A percentile compares a stretch with the other conserved stretches of the same genome.
Conservation (phyloP, 1,140 invertebrate genomes). For the Lepidurus couesii region DNA sequence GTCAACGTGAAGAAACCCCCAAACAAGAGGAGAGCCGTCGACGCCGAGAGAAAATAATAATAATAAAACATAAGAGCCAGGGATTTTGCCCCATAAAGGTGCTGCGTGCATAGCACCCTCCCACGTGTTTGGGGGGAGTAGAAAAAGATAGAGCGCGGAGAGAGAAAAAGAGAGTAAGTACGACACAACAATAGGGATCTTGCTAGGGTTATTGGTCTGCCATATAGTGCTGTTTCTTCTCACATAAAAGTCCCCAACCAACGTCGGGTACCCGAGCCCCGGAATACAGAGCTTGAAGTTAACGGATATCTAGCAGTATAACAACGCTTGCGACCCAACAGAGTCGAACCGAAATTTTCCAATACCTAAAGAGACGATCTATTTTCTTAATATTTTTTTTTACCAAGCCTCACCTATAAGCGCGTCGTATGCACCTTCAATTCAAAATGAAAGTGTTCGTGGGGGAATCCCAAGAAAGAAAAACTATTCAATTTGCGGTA, state of each 20-base stretch:
- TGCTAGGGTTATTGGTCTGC: conserved; percentile 1
- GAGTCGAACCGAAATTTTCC: no score
- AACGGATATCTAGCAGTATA: no score
- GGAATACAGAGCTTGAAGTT: not conserved
- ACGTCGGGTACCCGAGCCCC: not conserved
- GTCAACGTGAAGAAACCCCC: no score
- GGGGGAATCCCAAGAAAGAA: not conserved
- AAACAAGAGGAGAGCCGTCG: not conserved
- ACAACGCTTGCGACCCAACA: no score
- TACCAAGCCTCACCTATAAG: no score
- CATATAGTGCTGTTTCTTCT: conserved; percentile 3
- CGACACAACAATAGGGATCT: not conserved
- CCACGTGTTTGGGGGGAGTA: not conserved
- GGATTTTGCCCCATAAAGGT: not conserved
- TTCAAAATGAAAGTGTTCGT: not conserved
- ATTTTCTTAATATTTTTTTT: no score
- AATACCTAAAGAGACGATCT: no score
- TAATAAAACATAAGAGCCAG: conserved; percentile 10
- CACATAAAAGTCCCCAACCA: not conserved
- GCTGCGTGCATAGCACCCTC: no score
- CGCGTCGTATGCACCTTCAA: not conserved
- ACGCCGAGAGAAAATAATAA: not conserved
- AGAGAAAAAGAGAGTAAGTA: not conserved
- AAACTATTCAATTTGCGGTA: conserved; percentile 10
- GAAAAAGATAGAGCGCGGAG: not conserved